These are phyloP conservation scores for Sebastes hubbsi DNA, from an alignment of 2,797 vertebrate genomes.

Conservation along the genomic window DNA sequence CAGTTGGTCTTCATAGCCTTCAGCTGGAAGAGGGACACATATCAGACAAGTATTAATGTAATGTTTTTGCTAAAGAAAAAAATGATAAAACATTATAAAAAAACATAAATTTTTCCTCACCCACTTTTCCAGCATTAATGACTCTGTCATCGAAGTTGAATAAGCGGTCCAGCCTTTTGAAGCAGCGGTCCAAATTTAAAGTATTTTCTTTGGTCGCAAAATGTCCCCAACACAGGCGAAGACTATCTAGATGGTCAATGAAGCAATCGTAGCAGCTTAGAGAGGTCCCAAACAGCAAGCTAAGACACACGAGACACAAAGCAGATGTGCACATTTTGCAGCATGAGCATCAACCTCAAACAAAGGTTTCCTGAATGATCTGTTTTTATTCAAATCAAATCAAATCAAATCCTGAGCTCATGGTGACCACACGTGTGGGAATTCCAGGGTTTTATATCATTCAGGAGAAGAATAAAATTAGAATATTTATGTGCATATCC, in stretches of 20 bases:
- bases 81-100: background rate
- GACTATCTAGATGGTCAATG: constrained; percentile 27
- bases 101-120: constrained; percentile 51
- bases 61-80: background rate
- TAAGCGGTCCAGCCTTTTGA: constrained; percentile 58
- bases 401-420: constrained; percentile 24
- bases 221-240: constrained; percentile 72
- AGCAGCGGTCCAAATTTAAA: constrained; percentile 72
- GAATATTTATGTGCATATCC: background rate
- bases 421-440: background rate
- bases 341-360: background rate
- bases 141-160: constrained; percentile 70
- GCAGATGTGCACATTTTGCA: constrained; percentile 53
- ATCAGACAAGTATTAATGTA: background rate
- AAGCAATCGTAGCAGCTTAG: constrained; percentile 78
- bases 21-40: constrained; percentile 58
- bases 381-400: constrained; percentile 39
- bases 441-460: constrained; percentile 10
- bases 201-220: constrained; percentile 26
- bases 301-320: constrained; percentile 46
- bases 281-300: constrained; percentile 41
- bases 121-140: constrained; percentile 75
- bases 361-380: background rate
- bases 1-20: constrained; percentile 71
- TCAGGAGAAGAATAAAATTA: background rate